These are phyloP conservation scores for Diabrotica virgifera DNA, from an alignment of 1,140 invertebrate species.

Conservation along the genomic window DNA sequence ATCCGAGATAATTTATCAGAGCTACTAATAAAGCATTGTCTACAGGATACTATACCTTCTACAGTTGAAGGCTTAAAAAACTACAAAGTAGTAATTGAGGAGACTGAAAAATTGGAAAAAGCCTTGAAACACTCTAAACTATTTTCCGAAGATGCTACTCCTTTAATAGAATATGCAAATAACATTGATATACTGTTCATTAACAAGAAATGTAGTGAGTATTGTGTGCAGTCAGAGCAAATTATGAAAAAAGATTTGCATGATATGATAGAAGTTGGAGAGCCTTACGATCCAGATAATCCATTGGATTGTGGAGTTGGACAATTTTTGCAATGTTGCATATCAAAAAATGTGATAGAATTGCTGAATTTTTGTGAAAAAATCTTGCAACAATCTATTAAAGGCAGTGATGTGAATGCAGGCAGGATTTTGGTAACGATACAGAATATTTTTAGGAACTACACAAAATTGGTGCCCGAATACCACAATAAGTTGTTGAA, in stretches of 20 bases:
- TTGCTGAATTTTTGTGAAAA: constrained; percentile 67
- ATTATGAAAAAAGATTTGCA: constrained; percentile 83
- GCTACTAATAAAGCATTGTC: constrained; percentile 69
- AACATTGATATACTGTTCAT: constrained; percentile 78
- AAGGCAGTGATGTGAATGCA: constrained; percentile 58
- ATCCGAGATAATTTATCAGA: constrained; percentile 63
- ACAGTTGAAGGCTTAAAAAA: constrained; percentile 66
- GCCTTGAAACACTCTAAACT: constrained; percentile 60
- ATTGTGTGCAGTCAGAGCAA: constrained; percentile 64
- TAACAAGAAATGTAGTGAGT: constrained; percentile 72
- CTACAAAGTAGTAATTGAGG: constrained; percentile 61
- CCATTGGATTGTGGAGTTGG: constrained; percentile 19
- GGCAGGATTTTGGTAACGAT: constrained; percentile 68
- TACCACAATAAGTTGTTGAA: constrained; percentile 75
- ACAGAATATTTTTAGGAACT: constrained; percentile 75
- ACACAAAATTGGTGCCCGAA: constrained; percentile 71
- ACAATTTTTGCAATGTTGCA: constrained; percentile 55
- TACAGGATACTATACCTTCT: constrained; percentile 71
- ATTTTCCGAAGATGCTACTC: constrained; percentile 47
- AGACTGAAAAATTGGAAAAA: constrained; percentile 66
- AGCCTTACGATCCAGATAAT: constrained; percentile 33
- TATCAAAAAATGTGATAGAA: constrained; percentile 58
- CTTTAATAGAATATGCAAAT: constrained; percentile 60
- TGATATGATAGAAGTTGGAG: constrained; percentile 63
- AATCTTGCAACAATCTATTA: constrained; percentile 68